Conservation (phyloP, 2,113 vertebrate genomes). For the Aythya baeri region DNA sequence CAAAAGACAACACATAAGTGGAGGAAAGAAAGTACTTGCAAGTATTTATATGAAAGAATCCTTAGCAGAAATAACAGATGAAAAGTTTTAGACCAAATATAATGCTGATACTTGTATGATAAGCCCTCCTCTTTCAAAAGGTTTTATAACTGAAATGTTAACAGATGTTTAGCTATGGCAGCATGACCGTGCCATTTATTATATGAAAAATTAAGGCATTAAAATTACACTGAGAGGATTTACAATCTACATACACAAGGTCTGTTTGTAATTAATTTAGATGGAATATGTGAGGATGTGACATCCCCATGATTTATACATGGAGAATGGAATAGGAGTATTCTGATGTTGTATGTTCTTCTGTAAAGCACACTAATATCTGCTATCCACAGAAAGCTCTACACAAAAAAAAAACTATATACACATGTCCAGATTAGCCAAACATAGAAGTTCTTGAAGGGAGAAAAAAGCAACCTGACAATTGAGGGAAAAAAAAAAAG, state of each 20-base stretch:
- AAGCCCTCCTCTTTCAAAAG: not conserved
- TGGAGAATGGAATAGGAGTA: not conserved
- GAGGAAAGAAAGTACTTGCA: not conserved
- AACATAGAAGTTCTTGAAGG: not conserved
- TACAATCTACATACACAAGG: not conserved
- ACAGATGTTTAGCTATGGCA: not conserved
- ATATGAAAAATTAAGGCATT: not conserved
- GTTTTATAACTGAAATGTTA: not conserved
- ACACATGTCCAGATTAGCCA: not conserved
- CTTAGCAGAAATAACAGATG: not conserved
- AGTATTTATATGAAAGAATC: not conserved
- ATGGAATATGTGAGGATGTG: not conserved
- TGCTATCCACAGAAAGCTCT: not conserved
- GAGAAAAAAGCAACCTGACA: not conserved
- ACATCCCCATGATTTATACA: not conserved
- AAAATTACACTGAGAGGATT: not conserved
- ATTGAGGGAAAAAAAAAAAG: not conserved
- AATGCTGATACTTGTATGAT: not conserved
- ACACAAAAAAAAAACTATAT: not conserved
- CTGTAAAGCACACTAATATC: not conserved
- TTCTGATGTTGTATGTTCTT: not conserved
- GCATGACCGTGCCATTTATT: not conserved
- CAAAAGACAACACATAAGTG: not conserved
- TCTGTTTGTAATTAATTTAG: constrained; percentile 8
- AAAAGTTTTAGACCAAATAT: not conserved